These are phyloP conservation scores for Halcyon senegalensis DNA, from an alignment of 2,113 vertebrate genomes.

Conservation along the genomic window DNA sequence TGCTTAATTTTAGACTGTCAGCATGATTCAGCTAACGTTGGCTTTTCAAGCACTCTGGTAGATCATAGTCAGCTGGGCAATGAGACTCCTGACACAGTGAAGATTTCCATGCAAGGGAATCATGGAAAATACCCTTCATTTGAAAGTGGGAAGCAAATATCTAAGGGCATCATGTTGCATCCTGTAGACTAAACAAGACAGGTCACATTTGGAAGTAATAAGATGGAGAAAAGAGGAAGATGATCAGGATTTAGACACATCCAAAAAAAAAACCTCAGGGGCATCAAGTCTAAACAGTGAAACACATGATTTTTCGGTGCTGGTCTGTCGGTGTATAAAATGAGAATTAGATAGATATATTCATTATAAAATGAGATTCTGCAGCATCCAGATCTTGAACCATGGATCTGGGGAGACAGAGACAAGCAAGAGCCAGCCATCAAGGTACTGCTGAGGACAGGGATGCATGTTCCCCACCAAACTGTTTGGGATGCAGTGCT, in stretches of 20 bases:
- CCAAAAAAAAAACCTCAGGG: neutral
- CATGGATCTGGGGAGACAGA: neutral
- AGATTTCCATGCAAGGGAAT: neutral
- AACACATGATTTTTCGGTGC: neutral
- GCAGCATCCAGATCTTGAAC: neutral
- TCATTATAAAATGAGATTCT: neutral
- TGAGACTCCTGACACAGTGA: neutral
- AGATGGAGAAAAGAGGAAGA: neutral
- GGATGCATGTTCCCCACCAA: neutral
- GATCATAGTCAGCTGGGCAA: neutral
- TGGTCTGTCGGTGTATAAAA: neutral
- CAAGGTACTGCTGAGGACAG: neutral
- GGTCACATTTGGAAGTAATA: neutral
- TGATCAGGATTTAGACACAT: neutral
- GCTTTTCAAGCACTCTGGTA: neutral
- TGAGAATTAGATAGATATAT: neutral
- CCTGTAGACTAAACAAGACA: neutral
- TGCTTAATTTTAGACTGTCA: conserved; percentile 35
- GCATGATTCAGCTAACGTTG: conserved; percentile 14
- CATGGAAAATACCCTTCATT: neutral
- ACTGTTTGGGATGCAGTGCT: neutral
- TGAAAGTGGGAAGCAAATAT: neutral
- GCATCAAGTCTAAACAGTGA: neutral
- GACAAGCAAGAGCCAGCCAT: neutral
- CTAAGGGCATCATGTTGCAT: neutral